These are phyloP conservation scores for Syngnathus floridae DNA, from an alignment of 2,113 vertebrate species.

Conservation along the genomic window DNA sequence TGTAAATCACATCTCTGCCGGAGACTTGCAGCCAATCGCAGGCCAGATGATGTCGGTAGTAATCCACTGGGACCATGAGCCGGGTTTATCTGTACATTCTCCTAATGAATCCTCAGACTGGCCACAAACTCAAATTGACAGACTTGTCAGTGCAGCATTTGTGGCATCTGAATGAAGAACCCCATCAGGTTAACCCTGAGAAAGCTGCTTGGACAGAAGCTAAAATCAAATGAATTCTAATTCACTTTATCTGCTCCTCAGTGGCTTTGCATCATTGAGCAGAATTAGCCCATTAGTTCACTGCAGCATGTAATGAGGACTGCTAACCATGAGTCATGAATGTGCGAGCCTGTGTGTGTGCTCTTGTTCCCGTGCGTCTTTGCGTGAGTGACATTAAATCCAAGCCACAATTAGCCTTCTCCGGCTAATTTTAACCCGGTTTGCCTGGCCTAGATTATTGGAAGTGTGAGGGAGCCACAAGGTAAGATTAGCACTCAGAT, in stretches of 20 bases:
- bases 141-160: conserved; percentile 7
- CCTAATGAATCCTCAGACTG: conserved; percentile 29
- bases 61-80: conserved; percentile 52
- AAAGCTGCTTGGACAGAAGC: conserved; percentile 15
- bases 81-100: conserved; percentile 50
- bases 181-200: background rate
- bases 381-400: conserved; percentile 51
- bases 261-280: conserved; percentile 43
- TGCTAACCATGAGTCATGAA: conserved; percentile 46
- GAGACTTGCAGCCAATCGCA: conserved; percentile 20
- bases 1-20: conserved; percentile 13
- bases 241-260: conserved; percentile 31
- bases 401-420: conserved; percentile 48
- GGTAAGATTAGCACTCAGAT: conserved; percentile 34
- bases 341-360: conserved; percentile 28
- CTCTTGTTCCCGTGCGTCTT: conserved; percentile 38
- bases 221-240: conserved; percentile 28
- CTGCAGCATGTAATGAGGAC: conserved; percentile 43
- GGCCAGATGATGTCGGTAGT: conserved; percentile 34
- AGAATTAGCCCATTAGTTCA: conserved; percentile 36
- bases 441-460: conserved; percentile 59
- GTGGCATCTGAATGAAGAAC: conserved; percentile 3
- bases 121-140: conserved; percentile 21
- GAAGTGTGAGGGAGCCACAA: conserved; percentile 37
- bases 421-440: conserved; percentile 52